A percentile compares a stretch with the other conserved stretches of the same genome.
Conservation (phyloP, 37 sponge, comb jelly and placozoan genomes). For the Mnemiopsis leidyi region DNA sequence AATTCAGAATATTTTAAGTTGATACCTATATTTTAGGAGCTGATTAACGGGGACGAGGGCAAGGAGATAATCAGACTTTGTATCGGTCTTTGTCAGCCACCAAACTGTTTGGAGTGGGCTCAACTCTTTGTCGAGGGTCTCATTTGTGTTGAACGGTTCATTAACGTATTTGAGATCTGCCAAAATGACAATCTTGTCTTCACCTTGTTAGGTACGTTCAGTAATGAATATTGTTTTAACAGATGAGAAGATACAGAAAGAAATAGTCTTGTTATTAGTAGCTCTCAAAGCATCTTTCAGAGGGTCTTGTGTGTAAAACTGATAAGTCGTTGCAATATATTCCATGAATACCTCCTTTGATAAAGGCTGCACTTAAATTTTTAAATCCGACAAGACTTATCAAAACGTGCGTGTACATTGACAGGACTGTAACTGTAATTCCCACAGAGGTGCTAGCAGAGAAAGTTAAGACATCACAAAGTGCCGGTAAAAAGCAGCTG, state of each 20-base stretch:
- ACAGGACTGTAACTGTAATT: no score
- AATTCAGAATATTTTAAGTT: no score
- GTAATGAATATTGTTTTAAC: no score
- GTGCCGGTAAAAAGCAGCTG: slow-evolving; percentile 34
- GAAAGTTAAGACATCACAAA: slow-evolving; percentile 5
- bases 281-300: no score
- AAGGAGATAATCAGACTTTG: not conserved
- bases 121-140: slow-evolving; percentile 58
- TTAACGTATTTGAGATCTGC: slow-evolving; percentile 3
- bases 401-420: no score
- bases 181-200: not conserved
- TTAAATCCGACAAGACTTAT: no score
- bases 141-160: slow-evolving; percentile 54
- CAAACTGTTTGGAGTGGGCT: slow-evolving; percentile 59
- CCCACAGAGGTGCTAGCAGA: slow-evolving; percentile 18
- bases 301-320: no score
- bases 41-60: not conserved
- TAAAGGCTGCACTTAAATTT: no score
- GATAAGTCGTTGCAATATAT: no score
- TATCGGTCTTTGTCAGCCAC: slow-evolving; percentile 41
- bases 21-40: not conserved
- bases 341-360: no score
- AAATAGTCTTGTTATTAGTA: no score
- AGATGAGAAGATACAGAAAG: no score
- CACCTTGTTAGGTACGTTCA: slow-evolving; percentile 24